Evolutionary conservation across 2,113 vertebrate genomes (phyloP), one percentile per base, ranked within the genome.

Genomic region (Arizona elegans): DNA sequence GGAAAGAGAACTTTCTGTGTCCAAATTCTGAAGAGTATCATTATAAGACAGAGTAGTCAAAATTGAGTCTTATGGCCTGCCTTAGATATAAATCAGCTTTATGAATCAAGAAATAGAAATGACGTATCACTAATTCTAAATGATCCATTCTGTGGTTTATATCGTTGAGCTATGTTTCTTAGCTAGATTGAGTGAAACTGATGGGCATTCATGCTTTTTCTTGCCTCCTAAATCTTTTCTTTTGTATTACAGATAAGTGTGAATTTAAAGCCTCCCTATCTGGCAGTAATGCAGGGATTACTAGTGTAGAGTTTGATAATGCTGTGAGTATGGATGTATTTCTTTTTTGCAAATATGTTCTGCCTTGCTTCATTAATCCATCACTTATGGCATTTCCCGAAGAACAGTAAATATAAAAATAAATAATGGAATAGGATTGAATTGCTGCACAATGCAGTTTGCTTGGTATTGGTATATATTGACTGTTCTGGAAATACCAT

Each of bases 271-370:
- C 98, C 9, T 97, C 99, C 24, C 97, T 99, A 33, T 98, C 98
- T 0, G 99, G 99, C 94, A 99, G 99, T 94, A 99, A 99, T 3
- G 99, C 99, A 3, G 99, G 99, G 70, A 99, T 99, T 96, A 99
- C 99, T 96, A 99, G 99, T 96, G 99, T 99, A 53, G 99, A 99
- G 70, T 99, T 99, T 50, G 99, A 99, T 96, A 99, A 98, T 90
- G 97, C 99, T 88, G 99, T 99, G 92, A 99, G 99, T 99, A 95
- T 95, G 88, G 92, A 55, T 87, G 15, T 12, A 9, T 24, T 23
- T 29, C 23, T 89, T 90, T 88, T 91, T 86, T 86, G 23, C 29
- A 90, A 21, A n/a, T 54, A 2, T 23, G 23, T 90, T 52, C 47
- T 47, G 86, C 7, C 47, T 4, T 24, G 10, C 23, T 33, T 54